A percentile compares a stretch with the other conserved stretches of the same genome.
phyloP scores from a whole-genome alignment of 2,797 vertebrate species.

The Pipistrellus pygmaeus region DNA sequence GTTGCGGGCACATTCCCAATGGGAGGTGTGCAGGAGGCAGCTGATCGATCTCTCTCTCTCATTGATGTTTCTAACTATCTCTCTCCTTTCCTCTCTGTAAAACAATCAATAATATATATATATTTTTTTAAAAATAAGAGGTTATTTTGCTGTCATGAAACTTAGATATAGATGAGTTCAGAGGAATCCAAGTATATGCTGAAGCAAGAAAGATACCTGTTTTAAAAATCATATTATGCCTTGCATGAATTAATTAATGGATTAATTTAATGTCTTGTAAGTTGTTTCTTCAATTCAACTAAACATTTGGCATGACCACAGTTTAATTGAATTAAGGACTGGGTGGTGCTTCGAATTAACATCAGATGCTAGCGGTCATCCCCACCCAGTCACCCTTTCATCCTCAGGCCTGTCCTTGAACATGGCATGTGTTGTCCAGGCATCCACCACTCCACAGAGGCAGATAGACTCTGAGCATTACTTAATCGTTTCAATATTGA shows the following conservation, averaged over 20 bases:
- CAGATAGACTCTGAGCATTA: not conserved
- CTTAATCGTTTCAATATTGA: constrained; percentile 14
- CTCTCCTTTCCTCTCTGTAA: no score
- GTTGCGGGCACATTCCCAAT: no score
- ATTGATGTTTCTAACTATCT: no score
- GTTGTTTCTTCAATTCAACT: not conserved
- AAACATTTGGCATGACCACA: constrained; percentile 5
- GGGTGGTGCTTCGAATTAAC: constrained; percentile 32
- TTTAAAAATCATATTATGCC: constrained; percentile 21
- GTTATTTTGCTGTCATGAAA: constrained; percentile 4
- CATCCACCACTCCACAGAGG: not conserved
- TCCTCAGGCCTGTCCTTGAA: not conserved
- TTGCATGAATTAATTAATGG: constrained; percentile 15
- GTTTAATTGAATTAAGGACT: not conserved
- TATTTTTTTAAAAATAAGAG: no score
- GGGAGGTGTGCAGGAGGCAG: no score
- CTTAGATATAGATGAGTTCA: not conserved
- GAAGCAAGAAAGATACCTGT: constrained; percentile 47
- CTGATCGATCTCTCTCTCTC: no score
- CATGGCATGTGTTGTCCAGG: not conserved
- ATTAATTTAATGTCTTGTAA: not conserved
- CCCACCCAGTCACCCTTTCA: not conserved
- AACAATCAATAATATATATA: no score
- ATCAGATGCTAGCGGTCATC: constrained; percentile 19
- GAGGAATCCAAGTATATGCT: constrained; percentile 24